These are phyloP conservation scores for Xiphophorus maculatus DNA, from an alignment of 2,113 vertebrate genomes.

Conservation along the genomic window DNA sequence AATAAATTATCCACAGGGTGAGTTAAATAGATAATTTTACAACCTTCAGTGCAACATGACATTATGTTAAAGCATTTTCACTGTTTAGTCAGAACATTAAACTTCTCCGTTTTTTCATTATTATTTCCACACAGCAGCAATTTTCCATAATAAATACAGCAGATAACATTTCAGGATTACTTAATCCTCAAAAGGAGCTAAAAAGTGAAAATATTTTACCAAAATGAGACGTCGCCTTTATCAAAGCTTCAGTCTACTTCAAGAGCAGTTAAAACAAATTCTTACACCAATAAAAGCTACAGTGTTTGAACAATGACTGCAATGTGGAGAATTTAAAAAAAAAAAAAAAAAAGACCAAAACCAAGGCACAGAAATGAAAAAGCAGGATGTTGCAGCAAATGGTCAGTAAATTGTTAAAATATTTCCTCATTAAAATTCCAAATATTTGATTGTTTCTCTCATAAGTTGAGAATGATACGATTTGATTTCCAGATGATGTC, in stretches of 20 bases:
- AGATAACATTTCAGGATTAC: not conserved
- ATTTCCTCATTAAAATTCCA: slow-evolving; percentile 8
- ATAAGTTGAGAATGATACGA: not conserved
- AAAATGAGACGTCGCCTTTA: slow-evolving; percentile 28
- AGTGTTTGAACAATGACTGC: slow-evolving; percentile 28
- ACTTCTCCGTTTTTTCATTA: not conserved
- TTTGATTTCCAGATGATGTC: not conserved
- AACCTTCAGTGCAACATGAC: slow-evolving; percentile 47
- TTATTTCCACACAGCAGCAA: not conserved
- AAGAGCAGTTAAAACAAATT: slow-evolving; percentile 19
- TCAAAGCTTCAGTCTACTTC: slow-evolving; percentile 50
- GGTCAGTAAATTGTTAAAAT: slow-evolving; percentile 1
- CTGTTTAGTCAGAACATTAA: slow-evolving; percentile 36
- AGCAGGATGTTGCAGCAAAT: slow-evolving; percentile 43
- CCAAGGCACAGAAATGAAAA: slow-evolving; percentile 69
- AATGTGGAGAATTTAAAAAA: no score
- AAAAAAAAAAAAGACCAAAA: slow-evolving; percentile 47
- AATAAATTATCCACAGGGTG: slow-evolving; percentile 65
- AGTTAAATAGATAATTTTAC: slow-evolving; percentile 65
- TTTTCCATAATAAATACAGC: not conserved
- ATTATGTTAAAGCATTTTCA: slow-evolving; percentile 62
- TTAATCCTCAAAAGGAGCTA: slow-evolving; percentile 14
- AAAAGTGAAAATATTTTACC: slow-evolving; percentile 63
- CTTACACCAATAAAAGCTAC: slow-evolving; percentile 22
- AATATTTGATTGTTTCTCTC: not conserved